phyloP scores from a whole-genome alignment of 1,140 invertebrate genomes.

The Mylabris phalerata region DNA sequence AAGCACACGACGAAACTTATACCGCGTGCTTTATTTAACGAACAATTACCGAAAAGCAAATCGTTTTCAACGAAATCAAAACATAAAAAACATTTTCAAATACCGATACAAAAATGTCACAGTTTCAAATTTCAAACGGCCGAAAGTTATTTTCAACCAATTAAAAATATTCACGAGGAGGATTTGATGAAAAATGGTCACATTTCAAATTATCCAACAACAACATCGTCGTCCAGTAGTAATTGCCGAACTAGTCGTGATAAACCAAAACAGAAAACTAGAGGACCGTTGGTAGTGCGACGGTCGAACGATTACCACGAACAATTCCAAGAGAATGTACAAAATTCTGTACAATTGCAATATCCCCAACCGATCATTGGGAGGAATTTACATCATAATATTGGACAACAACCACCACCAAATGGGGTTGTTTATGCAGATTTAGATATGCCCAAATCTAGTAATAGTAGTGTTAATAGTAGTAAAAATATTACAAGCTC shows the following conservation, averaged over 20 bases:
- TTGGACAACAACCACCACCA: constrained; percentile 8
- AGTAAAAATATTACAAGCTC: constrained; percentile 24
- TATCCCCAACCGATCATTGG: constrained; percentile 39
- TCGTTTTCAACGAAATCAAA: constrained; percentile 41
- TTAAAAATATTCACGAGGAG: constrained; percentile 50
- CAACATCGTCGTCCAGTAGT: constrained; percentile 9
- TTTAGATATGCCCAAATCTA: constrained; percentile 34
- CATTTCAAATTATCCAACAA: constrained; percentile 36
- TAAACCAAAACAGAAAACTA: constrained; percentile 36
- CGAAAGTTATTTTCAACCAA: constrained; percentile 55
- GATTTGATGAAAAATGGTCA: constrained; percentile 47
- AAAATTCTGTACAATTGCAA: constrained; percentile 38
- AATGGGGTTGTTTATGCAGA: constrained; percentile 42
- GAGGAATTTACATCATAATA: constrained; percentile 9
- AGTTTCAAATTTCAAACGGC: constrained; percentile 62
- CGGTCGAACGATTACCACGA: constrained; percentile 36
- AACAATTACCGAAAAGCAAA: constrained; percentile 37
- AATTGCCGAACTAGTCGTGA: constrained; percentile 29
- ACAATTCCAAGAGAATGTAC: constrained; percentile 39
- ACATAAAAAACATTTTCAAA: constrained; percentile 52
- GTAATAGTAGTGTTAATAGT: background rate
- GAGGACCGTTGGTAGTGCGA: constrained; percentile 34
- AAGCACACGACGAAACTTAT: constrained; percentile 37
- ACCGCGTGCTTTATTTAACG: constrained; percentile 38
- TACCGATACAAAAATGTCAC: constrained; percentile 60